Evolutionary conservation across 2,113 vertebrate genomes (phyloP).

Genomic region (Pseudopodoces humilis): DNA sequence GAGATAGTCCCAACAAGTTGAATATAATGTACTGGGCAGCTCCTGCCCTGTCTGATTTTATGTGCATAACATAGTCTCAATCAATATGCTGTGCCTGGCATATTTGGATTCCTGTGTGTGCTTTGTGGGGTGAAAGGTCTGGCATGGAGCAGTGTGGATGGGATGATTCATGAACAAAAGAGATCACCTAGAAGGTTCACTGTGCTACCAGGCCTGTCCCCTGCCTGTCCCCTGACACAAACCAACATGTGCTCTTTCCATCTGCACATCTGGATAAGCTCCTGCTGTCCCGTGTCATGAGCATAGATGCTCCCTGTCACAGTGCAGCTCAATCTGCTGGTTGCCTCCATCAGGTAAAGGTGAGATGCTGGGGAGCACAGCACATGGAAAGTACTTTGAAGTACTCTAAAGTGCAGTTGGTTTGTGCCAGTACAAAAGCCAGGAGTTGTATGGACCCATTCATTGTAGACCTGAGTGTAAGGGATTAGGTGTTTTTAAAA

Average conservation of each 20-base stretch:
- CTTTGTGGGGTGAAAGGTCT: constrained; percentile 2
- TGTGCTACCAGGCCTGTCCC: background rate
- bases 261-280: background rate
- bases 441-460: background rate
- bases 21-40: background rate
- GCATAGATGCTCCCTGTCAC: background rate
- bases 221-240: background rate
- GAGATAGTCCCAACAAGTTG: background rate
- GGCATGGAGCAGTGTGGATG: background rate
- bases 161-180: background rate
- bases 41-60: background rate
- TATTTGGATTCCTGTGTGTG: background rate
- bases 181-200: constrained; percentile 27
- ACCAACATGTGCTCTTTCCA: background rate
- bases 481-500: background rate
- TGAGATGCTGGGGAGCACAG: background rate
- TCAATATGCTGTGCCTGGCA: constrained; percentile 8
- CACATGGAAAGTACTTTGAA: background rate
- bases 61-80: background rate
- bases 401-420: background rate
- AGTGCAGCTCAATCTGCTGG: background rate
- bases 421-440: background rate
- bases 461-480: background rate
- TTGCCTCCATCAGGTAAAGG: background rate
- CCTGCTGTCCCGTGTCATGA: background rate